Percentiles rank a stretch among this genome's conserved stretches.
These are phyloP conservation scores for Aleiodes alternator DNA, from an alignment of 2,888 invertebrate genomes.

Conservation along the genomic window DNA sequence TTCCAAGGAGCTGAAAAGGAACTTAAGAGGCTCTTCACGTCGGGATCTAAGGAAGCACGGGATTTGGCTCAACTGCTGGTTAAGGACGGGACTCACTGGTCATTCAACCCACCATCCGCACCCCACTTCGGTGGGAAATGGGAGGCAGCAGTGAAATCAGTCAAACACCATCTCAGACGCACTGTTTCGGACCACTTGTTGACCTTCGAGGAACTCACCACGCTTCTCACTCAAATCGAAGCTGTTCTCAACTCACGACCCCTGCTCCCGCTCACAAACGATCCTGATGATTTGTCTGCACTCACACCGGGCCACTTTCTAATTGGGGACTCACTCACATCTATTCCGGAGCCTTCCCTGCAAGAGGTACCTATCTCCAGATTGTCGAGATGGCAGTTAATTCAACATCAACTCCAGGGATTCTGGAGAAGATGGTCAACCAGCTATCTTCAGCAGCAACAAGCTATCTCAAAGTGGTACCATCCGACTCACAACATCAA, in stretches of 20 bases:
- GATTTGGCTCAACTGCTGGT: neutral
- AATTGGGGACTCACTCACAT: conserved; percentile 42
- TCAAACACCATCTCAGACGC: conserved; percentile 58
- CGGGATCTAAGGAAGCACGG: neutral
- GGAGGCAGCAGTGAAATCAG: conserved; percentile 61
- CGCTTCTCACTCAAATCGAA: conserved; percentile 58
- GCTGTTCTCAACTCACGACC: conserved; percentile 61
- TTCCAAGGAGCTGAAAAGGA: conserved; percentile 45
- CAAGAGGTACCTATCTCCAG: neutral
- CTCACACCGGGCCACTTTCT: conserved; percentile 66
- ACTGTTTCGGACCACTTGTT: conserved; percentile 51
- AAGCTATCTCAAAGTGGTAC: conserved; percentile 12
- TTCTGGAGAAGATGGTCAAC: conserved; percentile 31
- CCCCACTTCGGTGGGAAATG: conserved; percentile 59
- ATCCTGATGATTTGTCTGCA: conserved; percentile 50
- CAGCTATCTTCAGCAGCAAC: conserved; percentile 1
- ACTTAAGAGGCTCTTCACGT: conserved; percentile 21
- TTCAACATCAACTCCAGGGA: conserved; percentile 16
- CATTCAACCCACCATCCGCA: conserved; percentile 20
- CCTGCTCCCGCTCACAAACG: conserved; percentile 53
- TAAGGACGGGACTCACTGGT: conserved; percentile 21
- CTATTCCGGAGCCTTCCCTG: conserved; percentile 34
- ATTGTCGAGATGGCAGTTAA: conserved; percentile 8
- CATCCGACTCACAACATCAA: too few relatives aligned
- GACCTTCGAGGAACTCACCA: conserved; percentile 61